Conservation (phyloP, 1,140 invertebrate species). For the Plutomurus gul region DNA sequence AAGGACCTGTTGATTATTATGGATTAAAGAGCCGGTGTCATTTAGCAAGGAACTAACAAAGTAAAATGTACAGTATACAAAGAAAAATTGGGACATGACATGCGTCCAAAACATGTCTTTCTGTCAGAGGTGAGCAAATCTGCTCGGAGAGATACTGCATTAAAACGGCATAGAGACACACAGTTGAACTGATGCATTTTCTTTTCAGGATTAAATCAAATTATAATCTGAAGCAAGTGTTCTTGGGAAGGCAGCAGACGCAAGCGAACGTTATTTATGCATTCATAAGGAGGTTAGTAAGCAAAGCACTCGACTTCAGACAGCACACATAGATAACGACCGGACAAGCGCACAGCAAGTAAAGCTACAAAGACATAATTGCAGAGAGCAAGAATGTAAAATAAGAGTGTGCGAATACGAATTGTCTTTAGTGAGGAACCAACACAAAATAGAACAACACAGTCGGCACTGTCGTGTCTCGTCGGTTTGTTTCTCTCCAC, state of each 20-base stretch:
- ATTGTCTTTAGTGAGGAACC: not conserved
- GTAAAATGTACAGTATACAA: too few species aligned
- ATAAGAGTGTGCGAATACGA: not conserved
- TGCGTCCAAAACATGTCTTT: too few species aligned
- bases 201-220: constrained; percentile 19
- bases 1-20: too few species aligned
- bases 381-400: not conserved
- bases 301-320: not conserved
- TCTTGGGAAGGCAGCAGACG: too few species aligned
- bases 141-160: too few species aligned
- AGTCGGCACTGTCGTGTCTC: not conserved
- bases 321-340: constrained; percentile 7
- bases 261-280: not conserved
- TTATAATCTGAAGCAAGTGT: not conserved
- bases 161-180: too few species aligned
- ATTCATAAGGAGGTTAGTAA: constrained; percentile 2
- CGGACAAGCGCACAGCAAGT: not conserved
- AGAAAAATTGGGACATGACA: too few species aligned
- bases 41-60: too few species aligned
- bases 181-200: not conserved
- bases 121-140: too few species aligned
- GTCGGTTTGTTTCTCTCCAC: not conserved
- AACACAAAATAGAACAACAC: not conserved
- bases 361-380: not conserved
- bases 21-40: too few species aligned